Conservation (phyloP, 2,888 invertebrate genomes). For the Pyrrhia umbra region DNA sequence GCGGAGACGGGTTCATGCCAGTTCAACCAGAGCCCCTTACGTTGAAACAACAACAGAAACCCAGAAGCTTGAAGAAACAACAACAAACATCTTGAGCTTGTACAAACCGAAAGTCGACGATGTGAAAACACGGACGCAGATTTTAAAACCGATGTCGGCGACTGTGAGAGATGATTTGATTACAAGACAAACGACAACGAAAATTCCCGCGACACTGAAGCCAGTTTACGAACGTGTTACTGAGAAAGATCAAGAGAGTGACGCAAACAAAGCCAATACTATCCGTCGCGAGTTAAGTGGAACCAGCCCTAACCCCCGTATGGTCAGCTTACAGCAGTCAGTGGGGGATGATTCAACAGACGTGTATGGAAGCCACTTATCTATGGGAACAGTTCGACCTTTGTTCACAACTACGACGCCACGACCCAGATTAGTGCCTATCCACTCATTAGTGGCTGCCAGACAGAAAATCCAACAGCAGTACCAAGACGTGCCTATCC, state of each 20-base stretch:
- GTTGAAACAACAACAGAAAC: conserved; percentile 77
- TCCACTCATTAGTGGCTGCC: conserved; percentile 86
- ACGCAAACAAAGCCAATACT: conserved; percentile 88
- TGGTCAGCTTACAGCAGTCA: conserved; percentile 90
- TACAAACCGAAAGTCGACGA: conserved; percentile 81
- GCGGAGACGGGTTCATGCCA: conserved; percentile 83
- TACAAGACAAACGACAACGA: conserved; percentile 84
- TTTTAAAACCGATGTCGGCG: conserved; percentile 79
- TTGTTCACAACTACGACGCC: conserved; percentile 92
- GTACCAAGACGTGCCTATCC: conserved; percentile 78
- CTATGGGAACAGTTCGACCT: conserved; percentile 91
- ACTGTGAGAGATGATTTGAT: conserved; percentile 78
- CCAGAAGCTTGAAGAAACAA: conserved; percentile 72
- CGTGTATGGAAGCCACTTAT: conserved; percentile 92
- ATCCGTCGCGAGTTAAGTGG: conserved; percentile 91
- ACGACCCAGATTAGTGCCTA: conserved; percentile 89
- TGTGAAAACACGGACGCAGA: conserved; percentile 77
- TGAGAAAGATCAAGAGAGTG: conserved; percentile 82
- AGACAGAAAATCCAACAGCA: conserved; percentile 86
- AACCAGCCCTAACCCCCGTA: conserved; percentile 89
- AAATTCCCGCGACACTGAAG: conserved; percentile 83
- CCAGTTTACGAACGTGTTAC: conserved; percentile 88
- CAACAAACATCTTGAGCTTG: conserved; percentile 77
- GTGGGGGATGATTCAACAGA: conserved; percentile 92
- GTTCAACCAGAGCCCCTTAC: conserved; percentile 75